Conservation (phyloP, 2,113 vertebrate species). For the Poicephalus meyeri region DNA sequence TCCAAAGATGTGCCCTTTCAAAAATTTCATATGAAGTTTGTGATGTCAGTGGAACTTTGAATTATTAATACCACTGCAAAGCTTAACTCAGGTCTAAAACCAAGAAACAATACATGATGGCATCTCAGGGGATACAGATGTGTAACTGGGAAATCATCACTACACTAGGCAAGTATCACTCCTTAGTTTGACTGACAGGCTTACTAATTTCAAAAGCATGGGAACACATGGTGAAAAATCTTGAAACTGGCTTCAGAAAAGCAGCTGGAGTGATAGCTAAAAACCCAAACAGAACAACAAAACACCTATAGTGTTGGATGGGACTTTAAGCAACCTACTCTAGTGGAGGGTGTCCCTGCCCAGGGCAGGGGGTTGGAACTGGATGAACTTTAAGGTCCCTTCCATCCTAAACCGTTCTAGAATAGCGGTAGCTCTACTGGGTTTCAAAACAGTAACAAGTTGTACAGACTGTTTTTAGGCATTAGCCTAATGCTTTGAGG, state of each 20-base stretch:
- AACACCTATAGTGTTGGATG: background rate
- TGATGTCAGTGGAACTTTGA: background rate
- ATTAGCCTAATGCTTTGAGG: background rate
- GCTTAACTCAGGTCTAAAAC: background rate
- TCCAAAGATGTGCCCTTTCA: background rate
- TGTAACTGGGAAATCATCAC: constrained; percentile 1
- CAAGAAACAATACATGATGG: background rate
- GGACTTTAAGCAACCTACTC: background rate
- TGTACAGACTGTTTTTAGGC: background rate
- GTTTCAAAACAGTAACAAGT: background rate
- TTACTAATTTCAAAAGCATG: background rate
- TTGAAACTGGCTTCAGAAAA: constrained; percentile 11
- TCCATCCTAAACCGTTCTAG: background rate
- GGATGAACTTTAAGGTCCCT: background rate
- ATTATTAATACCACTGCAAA: background rate
- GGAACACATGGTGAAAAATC: constrained; percentile 4
- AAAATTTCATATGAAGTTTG: background rate
- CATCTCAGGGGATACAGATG: background rate
- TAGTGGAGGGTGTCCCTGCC: background rate
- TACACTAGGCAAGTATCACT: background rate
- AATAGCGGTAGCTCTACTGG: background rate
- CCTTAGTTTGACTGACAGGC: background rate
- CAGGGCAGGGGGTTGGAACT: background rate
- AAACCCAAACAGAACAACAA: background rate
- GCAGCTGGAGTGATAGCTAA: background rate